Percentiles rank a stretch among this genome's conserved stretches.
These are phyloP conservation scores for Drosophila kambysellisi DNA, from an alignment of 2,888 invertebrate genomes.

Conservation along the genomic window DNA sequence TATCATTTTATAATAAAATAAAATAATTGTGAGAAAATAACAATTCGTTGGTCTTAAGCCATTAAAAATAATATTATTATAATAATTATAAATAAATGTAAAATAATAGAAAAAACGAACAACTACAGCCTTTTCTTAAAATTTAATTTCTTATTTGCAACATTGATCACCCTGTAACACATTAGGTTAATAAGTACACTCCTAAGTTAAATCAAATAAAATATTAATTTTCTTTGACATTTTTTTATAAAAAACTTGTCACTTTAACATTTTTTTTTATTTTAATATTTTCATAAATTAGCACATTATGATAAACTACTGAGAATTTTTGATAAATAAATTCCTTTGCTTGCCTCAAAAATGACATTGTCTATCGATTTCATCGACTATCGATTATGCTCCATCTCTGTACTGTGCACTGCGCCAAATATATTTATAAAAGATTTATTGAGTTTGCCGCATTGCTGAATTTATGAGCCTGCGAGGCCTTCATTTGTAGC, in stretches of 20 bases:
- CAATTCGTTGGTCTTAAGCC: neutral
- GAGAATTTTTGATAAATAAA: neutral
- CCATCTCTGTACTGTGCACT: constrained; percentile 16
- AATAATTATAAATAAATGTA: neutral
- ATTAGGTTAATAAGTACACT: neutral
- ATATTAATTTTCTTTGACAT: neutral
- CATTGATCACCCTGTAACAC: neutral
- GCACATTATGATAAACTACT: neutral
- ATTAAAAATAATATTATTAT: neutral
- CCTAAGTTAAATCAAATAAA: neutral
- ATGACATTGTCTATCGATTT: neutral
- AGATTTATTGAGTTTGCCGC: constrained; percentile 45
- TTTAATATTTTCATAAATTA: neutral
- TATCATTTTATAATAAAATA: neutral
- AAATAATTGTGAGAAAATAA: neutral
- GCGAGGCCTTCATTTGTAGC: constrained; percentile 64
- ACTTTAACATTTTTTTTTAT: neutral
- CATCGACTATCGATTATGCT: neutral
- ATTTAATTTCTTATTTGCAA: neutral
- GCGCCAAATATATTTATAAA: constrained; percentile 29
- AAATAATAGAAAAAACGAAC: neutral
- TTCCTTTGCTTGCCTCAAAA: neutral
- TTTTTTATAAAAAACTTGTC: neutral
- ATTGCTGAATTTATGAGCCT: constrained; percentile 62
- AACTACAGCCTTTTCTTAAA: too few relatives aligned